phyloP scores from a whole-genome alignment of 2,888 invertebrate species.

The Melieria picta region DNA sequence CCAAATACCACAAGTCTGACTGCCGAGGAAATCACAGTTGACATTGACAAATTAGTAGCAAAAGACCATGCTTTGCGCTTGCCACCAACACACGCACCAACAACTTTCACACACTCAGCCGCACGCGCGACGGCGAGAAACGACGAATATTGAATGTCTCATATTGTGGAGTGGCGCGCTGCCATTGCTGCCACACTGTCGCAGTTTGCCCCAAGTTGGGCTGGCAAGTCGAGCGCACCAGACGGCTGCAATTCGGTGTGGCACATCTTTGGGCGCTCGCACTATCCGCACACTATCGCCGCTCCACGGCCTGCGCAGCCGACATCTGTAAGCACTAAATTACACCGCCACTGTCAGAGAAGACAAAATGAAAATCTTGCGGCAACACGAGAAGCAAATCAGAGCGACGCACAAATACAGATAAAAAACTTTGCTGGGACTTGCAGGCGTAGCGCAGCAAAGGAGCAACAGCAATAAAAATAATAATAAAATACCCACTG shows the following conservation, averaged over 20 bases:
- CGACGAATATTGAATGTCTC: no score
- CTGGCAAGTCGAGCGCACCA: no score
- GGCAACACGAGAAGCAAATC: not conserved
- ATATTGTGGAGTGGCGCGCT: no score
- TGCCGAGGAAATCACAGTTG: slow-evolving; percentile 55
- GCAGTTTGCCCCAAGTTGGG: no score
- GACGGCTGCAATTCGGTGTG: no score
- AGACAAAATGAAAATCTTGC: not conserved
- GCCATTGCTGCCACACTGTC: no score
- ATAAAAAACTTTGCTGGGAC: not conserved
- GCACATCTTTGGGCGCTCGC: no score
- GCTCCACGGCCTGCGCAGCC: no score
- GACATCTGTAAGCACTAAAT: not conserved
- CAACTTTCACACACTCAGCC: slow-evolving; percentile 18
- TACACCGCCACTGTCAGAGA: slow-evolving; percentile 12
- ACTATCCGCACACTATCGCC: no score
- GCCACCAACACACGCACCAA: slow-evolving; percentile 27
- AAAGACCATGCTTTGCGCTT: no score
- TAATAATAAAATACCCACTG: slow-evolving; percentile 55
- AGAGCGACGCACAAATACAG: not conserved
- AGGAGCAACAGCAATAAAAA: slow-evolving; percentile 42
- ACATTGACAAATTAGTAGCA: slow-evolving; percentile 64
- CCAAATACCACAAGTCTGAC: no score
- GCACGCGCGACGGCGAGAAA: no score
- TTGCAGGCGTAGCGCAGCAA: not conserved